A percentile compares a stretch with the other conserved stretches of the same genome.
Evolutionary conservation across 2,797 vertebrate species (phyloP).

Genomic region (Phylloscopus collybita): DNA sequence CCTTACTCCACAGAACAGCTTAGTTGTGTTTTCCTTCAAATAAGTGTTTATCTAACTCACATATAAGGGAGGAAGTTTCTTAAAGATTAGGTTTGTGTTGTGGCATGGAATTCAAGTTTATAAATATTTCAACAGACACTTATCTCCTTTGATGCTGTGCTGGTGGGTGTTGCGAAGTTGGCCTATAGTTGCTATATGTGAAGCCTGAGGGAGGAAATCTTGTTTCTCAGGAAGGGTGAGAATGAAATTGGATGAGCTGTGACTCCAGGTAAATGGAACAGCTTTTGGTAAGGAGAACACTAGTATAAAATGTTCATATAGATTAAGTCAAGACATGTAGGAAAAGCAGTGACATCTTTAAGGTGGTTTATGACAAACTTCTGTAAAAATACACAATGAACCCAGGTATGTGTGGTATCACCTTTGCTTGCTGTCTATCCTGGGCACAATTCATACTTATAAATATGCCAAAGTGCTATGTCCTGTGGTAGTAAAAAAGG

Average conservation of each 20-base stretch:
- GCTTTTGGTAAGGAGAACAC: background rate
- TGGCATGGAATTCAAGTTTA: background rate
- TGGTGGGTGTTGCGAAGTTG: background rate
- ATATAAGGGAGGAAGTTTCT: background rate
- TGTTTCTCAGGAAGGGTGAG: constrained; percentile 12
- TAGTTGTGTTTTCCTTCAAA: background rate
- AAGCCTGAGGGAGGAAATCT: background rate
- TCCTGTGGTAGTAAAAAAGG: background rate
- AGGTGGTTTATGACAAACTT: background rate
- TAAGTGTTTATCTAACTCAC: background rate
- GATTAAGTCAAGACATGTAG: background rate
- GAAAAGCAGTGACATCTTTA: background rate
- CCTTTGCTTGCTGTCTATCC: background rate
- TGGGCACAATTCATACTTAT: background rate
- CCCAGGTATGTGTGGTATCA: background rate
- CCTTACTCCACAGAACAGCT: background rate
- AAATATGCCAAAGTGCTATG: background rate
- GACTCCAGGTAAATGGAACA: background rate
- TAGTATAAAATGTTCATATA: background rate
- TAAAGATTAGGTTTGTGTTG: background rate
- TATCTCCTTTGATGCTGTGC: background rate
- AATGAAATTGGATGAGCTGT: background rate
- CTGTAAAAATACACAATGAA: background rate
- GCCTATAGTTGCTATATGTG: background rate
- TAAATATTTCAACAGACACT: constrained; percentile 7